Conservation (phyloP, 2,113 vertebrate genomes). For the Sigmodon hispidus region DNA sequence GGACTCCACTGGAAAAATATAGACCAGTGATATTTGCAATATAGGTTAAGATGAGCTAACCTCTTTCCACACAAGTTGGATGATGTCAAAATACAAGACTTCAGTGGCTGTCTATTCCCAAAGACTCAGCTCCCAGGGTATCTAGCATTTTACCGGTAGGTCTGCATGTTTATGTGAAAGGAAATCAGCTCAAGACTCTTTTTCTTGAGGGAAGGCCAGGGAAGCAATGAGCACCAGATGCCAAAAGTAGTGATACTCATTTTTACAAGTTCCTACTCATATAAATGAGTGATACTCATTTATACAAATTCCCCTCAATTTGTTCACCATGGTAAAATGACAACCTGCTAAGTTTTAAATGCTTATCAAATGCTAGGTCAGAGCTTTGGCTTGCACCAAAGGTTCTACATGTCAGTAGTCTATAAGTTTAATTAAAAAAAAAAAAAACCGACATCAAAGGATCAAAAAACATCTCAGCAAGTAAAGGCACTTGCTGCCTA, state of each 20-base stretch:
- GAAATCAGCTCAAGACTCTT: not conserved
- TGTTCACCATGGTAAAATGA: too few relatives aligned
- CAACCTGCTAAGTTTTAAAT: not conserved
- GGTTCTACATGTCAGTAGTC: accelerated
- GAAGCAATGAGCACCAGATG: not conserved
- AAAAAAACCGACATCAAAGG: accelerated
- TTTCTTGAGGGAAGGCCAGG: not conserved
- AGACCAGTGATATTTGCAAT: not conserved
- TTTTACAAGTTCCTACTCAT: accelerated
- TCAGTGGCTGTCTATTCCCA: not conserved
- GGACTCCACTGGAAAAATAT: accelerated
- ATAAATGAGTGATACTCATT: accelerated
- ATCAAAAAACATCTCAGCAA: not conserved
- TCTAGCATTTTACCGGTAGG: not conserved
- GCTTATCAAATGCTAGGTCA: not conserved
- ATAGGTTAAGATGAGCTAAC: not conserved
- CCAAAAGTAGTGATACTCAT: accelerated
- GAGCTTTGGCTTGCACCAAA: not conserved
- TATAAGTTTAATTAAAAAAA: accelerated
- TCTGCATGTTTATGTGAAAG: not conserved
- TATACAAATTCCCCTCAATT: accelerated
- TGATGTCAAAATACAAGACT: not conserved
- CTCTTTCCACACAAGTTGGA: not conserved
- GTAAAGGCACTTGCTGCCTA: not conserved
- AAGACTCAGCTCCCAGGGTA: not conserved